Evolutionary conservation across 2,113 vertebrate species (phyloP), one percentile per base, ranked within the genome.

Genomic region (Anser brachyrhynchus): DNA sequence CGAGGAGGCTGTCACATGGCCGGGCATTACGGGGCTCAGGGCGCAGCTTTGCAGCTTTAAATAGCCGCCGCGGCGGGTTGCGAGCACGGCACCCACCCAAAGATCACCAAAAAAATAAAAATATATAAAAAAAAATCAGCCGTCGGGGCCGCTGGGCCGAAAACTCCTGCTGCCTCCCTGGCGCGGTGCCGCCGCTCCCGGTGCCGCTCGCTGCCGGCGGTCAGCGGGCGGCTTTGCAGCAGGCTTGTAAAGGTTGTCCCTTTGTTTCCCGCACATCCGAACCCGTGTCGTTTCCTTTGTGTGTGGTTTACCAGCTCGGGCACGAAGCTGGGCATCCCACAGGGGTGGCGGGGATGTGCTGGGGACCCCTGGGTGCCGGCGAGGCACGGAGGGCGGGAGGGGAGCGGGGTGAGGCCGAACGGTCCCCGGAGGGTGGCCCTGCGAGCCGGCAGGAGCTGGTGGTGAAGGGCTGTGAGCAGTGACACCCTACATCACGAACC

Each of bases 21-120:
- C 67, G n/a, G 65, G 88, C 85, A 64, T 95, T 93, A 90, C 7
- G 69, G 51, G 73, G 80, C 80, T 96, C 37, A 66, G 22, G 67
- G 61, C 55, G 43, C 85, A 86, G 88, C 80, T 89, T 94, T 93
- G 21, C 61, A n/a, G 81, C 93, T 94, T 95, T 89, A 89, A 84
- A 90, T 90, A 95, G 92, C 84, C n/a, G 0, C 64, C 4, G 0
- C 17, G 37, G 65, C 52, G 62, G 67, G 91, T 82, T 87, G 37
- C 54, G 72, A 91, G 87, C 18, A 39, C 58, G n/a, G 78, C 82
- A 37, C 84, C 66, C 82, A 37, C 84, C 62, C 62, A 8, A 69
- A 84, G 81, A 66, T 87, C 74, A 16, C 37, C 29, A 39, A 39
- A 39, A 39, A 39, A 37, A 37, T 37, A 37, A 37, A 37, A 37